Percentiles rank a stretch among this genome's conserved stretches.
phyloP scores from a whole-genome alignment of 2,888 invertebrate genomes.

The Agrotis segetum region DNA sequence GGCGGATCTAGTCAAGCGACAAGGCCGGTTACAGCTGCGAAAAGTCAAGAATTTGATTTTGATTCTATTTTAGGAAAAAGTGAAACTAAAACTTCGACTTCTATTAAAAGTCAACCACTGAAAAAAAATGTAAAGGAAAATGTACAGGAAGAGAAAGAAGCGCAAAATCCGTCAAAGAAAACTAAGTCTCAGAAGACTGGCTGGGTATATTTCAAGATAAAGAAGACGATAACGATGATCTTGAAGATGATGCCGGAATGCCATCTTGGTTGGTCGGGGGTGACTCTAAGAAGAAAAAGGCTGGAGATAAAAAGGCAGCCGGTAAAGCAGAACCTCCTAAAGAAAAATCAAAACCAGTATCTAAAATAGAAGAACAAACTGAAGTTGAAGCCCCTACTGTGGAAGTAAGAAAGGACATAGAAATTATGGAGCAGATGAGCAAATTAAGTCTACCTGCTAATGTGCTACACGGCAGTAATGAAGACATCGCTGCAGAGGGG shows the following conservation, averaged over 20 bases:
- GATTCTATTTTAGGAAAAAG: conserved; percentile 80
- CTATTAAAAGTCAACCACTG: conserved; percentile 69
- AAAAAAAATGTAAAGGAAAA: conserved; percentile 68
- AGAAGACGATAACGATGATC: conserved; percentile 71
- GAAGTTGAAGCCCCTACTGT: conserved; percentile 51
- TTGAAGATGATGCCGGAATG: conserved; percentile 78
- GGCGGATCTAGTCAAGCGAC: conserved; percentile 65
- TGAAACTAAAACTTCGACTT: conserved; percentile 71
- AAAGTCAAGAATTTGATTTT: conserved; percentile 82
- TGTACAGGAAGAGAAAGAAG: conserved; percentile 72
- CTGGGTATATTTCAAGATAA: conserved; percentile 86
- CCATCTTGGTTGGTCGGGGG: conserved; percentile 84
- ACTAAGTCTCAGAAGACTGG: conserved; percentile 84
- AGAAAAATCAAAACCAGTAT: conserved; percentile 58
- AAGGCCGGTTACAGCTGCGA: conserved; percentile 72
- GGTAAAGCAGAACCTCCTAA: conserved; percentile 56
- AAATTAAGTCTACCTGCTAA: conserved; percentile 50
- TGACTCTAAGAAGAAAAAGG: conserved; percentile 78
- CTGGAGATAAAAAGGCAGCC: conserved; percentile 64
- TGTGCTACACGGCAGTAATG: conserved; percentile 73
- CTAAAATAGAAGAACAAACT: conserved; percentile 53
- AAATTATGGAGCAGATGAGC: conserved; percentile 40
- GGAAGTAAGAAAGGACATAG: conserved; percentile 44
- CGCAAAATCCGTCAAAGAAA: conserved; percentile 64
- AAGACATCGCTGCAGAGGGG: conserved; percentile 89